Percentiles rank a stretch among this genome's conserved stretches.
Evolutionary conservation across 2,113 vertebrate genomes (phyloP).

Genomic region (Zeus faber): DNA sequence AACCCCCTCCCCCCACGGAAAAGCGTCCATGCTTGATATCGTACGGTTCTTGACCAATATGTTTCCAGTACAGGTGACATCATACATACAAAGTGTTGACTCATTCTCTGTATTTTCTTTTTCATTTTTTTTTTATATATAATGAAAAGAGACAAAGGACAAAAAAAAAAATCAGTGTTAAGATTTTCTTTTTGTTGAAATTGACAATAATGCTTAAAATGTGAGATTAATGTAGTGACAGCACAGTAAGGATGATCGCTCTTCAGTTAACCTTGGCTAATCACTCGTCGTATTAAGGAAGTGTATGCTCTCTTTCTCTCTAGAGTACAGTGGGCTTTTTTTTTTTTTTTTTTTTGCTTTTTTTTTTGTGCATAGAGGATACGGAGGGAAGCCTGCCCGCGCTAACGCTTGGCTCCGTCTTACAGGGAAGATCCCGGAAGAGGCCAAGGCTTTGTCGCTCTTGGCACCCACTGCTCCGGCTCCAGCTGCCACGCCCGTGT

Average conservation of each 20-base stretch:
- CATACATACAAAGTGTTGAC: constrained; percentile 99
- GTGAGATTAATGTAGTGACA: constrained; percentile 30
- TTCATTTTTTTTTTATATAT: constrained; percentile 61
- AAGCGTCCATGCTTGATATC: constrained; percentile 99
- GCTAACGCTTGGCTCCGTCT: constrained; percentile 79
- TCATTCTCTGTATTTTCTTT: constrained; percentile 92
- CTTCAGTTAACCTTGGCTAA: constrained; percentile 51
- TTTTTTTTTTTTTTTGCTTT: constrained; percentile 13
- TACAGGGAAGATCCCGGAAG: constrained; percentile 98
- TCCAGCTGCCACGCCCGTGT: constrained; percentile 82
- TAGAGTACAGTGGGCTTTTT: constrained; percentile 70
- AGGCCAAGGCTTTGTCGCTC: constrained; percentile 94
- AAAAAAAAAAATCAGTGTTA: constrained; percentile 35
- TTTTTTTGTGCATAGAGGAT: no score
- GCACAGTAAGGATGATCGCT: constrained; percentile 54
- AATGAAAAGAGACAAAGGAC: constrained; percentile 57
- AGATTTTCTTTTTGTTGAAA: constrained; percentile 39
- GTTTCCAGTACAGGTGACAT: constrained; percentile 99
- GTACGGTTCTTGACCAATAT: constrained; percentile 99
- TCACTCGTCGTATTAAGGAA: constrained; percentile 53
- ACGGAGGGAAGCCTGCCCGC: constrained; percentile 21
- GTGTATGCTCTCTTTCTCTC: constrained; percentile 67
- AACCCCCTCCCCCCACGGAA: constrained; percentile 95
- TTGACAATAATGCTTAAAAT: constrained; percentile 38
- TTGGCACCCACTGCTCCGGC: constrained; percentile 88